Evolutionary conservation across 2,113 vertebrate genomes (phyloP), one percentile per base, ranked within the genome.

Genomic region (Sula dactylatra): DNA sequence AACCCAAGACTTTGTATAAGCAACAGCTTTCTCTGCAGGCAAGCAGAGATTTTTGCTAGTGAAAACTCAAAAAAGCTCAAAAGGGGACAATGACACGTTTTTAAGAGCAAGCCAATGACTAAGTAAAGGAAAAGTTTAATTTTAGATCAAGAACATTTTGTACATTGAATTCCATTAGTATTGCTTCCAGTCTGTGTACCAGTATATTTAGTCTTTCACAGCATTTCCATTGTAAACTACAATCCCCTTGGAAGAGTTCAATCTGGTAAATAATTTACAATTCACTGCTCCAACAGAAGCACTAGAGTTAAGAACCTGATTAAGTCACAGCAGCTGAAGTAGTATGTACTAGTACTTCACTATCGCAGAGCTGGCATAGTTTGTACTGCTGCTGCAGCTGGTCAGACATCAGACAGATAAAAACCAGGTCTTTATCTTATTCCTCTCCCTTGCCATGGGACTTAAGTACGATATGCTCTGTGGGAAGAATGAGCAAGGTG

Each of bases 91-190:
- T 52, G 42, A 69, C 11, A 62, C 13, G 15, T 38, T 93, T 95
- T 82, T 32, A 90, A 74, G 59, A 77, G 38, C 40, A 93, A 92
- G 65, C 40, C 74, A 77, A 70, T 70, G 90, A 96, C 71, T 90
- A 86, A 88, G 70, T 54, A 83, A 82, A 81, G 45, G 34, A 76
- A 47, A 76, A 85, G 49, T 65, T 92, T 70, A 74, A 93, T 96
- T 96, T 97, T 92, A 94, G 67, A 90, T 88, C 86, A 88, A 83
- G 88, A 93, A 92, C 78, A 95, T 55, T 94, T 45, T 70, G 66
- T 86, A 72, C 40, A 20, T n/a, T 66, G 50, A 74, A 86, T 74
- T 95, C 59, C 67, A 91, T 42, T 26, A 80, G 56, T 24, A 62
- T 7, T 73, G 55, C 54, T 94, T 69, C 47, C 67, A 90, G 71